phyloP scores from a whole-genome alignment of 2,888 invertebrate species.

The Sesamia inferens region DNA sequence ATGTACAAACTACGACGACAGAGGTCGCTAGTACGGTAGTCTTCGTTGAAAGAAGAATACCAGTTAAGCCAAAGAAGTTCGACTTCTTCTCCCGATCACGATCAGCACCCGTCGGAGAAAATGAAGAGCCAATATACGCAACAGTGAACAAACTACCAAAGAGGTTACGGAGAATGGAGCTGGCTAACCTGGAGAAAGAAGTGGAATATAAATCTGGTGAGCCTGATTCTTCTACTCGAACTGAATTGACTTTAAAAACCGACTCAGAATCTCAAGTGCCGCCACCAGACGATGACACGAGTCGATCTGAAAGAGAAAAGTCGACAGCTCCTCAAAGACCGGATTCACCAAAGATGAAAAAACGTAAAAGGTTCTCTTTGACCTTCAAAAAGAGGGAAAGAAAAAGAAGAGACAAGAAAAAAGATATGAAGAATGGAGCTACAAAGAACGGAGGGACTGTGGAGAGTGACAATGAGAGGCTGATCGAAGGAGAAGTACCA shows the following conservation, averaged over 20 bases:
- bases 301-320: conserved; percentile 86
- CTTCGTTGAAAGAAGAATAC: conserved; percentile 87
- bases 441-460: conserved; percentile 79
- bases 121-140: conserved; percentile 88
- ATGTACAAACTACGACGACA: conserved; percentile 84
- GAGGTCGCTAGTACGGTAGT: conserved; percentile 89
- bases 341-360: conserved; percentile 86
- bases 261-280: conserved; percentile 84
- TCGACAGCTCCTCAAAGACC: conserved; percentile 81
- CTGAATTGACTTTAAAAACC: conserved; percentile 83
- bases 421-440: conserved; percentile 80
- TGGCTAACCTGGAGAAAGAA: conserved; percentile 87
- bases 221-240: conserved; percentile 83
- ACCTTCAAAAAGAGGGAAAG: conserved; percentile 87
- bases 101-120: conserved; percentile 88
- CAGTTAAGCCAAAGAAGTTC: conserved; percentile 85
- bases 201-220: conserved; percentile 85
- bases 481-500: conserved; percentile 82
- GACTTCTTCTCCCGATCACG: conserved; percentile 87
- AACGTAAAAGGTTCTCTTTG: conserved; percentile 85
- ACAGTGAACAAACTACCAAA: conserved; percentile 88
- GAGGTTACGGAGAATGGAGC: conserved; percentile 85
- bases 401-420: conserved; percentile 85
- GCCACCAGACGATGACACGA: conserved; percentile 85
- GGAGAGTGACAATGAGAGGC: conserved; percentile 86